Evolutionary conservation across 2,113 vertebrate genomes (phyloP), one percentile per base, ranked within the genome.

Genomic region (Zootoca vivipara): DNA sequence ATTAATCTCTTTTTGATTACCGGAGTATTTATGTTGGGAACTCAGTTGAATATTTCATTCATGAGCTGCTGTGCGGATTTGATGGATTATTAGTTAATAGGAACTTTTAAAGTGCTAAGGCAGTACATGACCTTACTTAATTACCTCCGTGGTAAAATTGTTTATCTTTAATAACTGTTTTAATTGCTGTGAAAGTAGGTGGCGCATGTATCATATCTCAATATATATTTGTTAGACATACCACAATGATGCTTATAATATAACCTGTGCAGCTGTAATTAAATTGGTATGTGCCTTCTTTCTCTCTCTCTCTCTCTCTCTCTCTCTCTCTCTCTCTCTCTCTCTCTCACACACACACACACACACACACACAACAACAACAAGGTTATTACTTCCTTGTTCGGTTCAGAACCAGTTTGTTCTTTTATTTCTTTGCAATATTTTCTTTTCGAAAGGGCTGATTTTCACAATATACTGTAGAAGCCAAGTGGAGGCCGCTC

Each of bases 1-100:
- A 88, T 88, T 88, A 88, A 88, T 83, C 87, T 88, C 81, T 69
- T 83, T 88, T 78, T 88, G 87, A 88, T 88, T 88, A 81, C 40
- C 56, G 73, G 72, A 70, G 82, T 88, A 88, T 88, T 88, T 88
- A 83, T 88, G 83, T 70, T 78, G 73, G 40, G 81, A 78, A 83
- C 72, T 77, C 62, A 69, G 73, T 78, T 78, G 87, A 88, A 82
- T 88, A 83, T 88, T 88, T 88, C 87, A 88, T 88, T 88, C 87
- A 83, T 88, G 81, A 78, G 80, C 72, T 75, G 72, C 40, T 75
- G 80, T 75, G 73, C 82, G 81, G 82, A 56, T 83, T 83, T 88
- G 73, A 70, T 69, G 73, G 87, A 77, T 83, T 88, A 70, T 88
- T 83, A 88, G 81, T 88, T 88, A 88, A 83, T 83, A 88, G 72